phyloP scores from a whole-genome alignment of 2,888 invertebrate species.

The Boloria euphrosyne region DNA sequence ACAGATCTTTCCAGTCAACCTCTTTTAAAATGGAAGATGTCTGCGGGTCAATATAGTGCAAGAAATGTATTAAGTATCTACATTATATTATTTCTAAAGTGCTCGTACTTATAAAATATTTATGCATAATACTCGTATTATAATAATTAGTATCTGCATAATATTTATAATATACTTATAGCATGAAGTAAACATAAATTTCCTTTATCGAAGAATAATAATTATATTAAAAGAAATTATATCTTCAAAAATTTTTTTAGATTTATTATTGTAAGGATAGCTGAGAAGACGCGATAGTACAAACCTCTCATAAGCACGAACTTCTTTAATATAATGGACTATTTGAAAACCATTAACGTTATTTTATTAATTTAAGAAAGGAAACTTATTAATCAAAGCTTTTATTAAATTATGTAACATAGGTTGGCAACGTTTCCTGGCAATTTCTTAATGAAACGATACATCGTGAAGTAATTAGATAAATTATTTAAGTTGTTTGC shows the following conservation, averaged over 20 bases:
- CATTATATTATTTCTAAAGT: too few species aligned
- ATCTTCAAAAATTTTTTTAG: conserved; percentile 56
- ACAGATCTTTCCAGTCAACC: too few species aligned
- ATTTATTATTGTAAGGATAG: conserved; percentile 54
- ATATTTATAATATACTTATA: too few species aligned
- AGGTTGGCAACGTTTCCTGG: conserved; percentile 28
- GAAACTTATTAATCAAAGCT: conserved; percentile 7
- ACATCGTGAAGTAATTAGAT: conserved; percentile 42
- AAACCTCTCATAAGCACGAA: conserved; percentile 71
- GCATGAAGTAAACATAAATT: too few species aligned
- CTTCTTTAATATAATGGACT: conserved; percentile 41
- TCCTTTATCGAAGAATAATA: not conserved
- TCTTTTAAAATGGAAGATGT: too few species aligned
- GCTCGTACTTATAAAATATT: too few species aligned
- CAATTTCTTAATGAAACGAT: conserved; percentile 44
- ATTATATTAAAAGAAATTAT: conserved; percentile 18
- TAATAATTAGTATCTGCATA: too few species aligned
- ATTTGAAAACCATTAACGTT: not conserved
- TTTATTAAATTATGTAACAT: conserved; percentile 14
- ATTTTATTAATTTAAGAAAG: conserved; percentile 1
- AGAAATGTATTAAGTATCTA: too few species aligned
- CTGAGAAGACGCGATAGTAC: conserved; percentile 69
- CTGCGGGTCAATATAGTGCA: too few species aligned
- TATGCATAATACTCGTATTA: too few species aligned
- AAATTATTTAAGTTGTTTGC: conserved; percentile 44